phyloP scores from a whole-genome alignment of 2,888 invertebrate genomes.

The Pteria penguin region DNA sequence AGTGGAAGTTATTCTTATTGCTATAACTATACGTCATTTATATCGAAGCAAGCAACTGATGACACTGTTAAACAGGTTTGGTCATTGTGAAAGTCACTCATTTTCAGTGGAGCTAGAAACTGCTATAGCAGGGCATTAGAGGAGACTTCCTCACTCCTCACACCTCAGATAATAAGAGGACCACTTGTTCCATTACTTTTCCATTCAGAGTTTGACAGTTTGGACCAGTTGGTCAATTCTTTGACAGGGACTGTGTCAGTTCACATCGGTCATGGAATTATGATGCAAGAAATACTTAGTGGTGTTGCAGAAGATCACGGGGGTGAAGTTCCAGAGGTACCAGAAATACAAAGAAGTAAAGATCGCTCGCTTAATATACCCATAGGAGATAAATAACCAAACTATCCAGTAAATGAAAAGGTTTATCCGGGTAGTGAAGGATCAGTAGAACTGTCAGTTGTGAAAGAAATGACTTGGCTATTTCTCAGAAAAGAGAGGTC shows the following conservation, averaged over 20 bases:
- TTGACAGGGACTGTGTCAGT: conserved; percentile 48
- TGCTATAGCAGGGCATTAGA: conserved; percentile 48
- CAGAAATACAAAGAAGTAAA: conserved; percentile 5
- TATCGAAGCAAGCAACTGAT: conserved; percentile 35
- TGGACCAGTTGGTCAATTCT: conserved; percentile 53
- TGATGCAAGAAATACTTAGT: conserved; percentile 54
- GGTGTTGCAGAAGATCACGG: background rate
- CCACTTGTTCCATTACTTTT: conserved; percentile 46
- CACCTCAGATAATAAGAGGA: conserved; percentile 47
- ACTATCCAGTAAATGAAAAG: background rate
- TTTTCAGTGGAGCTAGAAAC: conserved; percentile 49
- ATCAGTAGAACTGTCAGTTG: background rate
- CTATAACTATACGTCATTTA: conserved; percentile 45
- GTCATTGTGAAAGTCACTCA: conserved; percentile 47
- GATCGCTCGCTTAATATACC: conserved; percentile 18
- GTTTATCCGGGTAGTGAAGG: conserved; percentile 10
- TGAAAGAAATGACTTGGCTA: conserved; percentile 25
- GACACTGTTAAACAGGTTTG: conserved; percentile 44
- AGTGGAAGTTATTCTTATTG: conserved; percentile 44
- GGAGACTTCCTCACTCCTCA: conserved; percentile 46
- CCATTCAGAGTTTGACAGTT: conserved; percentile 62
- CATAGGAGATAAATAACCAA: conserved; percentile 23
- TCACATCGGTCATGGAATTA: conserved; percentile 59
- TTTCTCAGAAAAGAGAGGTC: background rate
- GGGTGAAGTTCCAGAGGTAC: conserved; percentile 18